Base-by-base conservation (phyloP, 2,113 vertebrate species). In the Sakesphorus luctuosus region DNA sequence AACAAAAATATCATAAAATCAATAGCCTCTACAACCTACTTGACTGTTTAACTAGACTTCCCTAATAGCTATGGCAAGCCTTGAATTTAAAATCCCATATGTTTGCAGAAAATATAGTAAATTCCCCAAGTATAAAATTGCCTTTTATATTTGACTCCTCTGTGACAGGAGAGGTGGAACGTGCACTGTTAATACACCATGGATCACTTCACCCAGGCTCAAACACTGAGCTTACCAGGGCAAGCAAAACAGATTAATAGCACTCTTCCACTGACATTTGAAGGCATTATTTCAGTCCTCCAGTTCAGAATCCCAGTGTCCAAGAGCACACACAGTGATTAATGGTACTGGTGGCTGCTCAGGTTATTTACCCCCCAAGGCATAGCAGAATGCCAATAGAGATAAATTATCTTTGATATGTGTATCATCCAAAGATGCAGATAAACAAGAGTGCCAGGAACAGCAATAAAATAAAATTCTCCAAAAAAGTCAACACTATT, bases 111-210 rank as follows among this genome's bases (percentile, higher is more conserved):
- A 63, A 58, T 10, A 20, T 0, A 88, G 59, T 11, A 25, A 47
- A 71, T 75, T 56, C 49, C 61, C 26, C 6, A 2, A 29, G 36
- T 13, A 56, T 44, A 68, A 18, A 66, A 14, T 3, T 49, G 43
- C 35, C 50, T 77, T 74, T 65, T 21, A 9, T 5, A 23, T 4
- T 13, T 2, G 7, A 20, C 7, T 35, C 12, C 43, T 47, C 29
- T 33, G 13, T 38, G 33, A 56, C 26, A 21, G 28, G 35, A 75
- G 49, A 58, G 66, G 36, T 11, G 73, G 17, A 33, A 23, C 0
- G 0, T 1, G 2, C 20, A 2, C 59, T 43, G 36, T 17, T 78
- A 18, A 11, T 17, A 31, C 1, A 3, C 14, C 40, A 18, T 2
- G 52, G 62, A 31, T 66, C 71, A 46, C 47, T 53, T 62, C 44